Evolutionary conservation across 2,888 invertebrate species (phyloP).

Genomic region (Julus scandinavius): DNA sequence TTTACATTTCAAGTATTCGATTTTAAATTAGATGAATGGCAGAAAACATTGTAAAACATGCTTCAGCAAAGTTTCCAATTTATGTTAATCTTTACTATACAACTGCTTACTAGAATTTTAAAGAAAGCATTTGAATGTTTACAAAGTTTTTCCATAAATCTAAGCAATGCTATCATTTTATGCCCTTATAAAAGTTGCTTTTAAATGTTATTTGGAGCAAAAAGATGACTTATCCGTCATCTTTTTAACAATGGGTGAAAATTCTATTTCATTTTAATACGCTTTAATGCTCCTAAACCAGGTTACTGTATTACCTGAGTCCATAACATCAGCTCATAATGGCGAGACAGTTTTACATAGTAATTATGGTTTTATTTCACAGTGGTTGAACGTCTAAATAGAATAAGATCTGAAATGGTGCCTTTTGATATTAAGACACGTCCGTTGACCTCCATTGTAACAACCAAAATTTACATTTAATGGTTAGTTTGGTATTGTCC

Average conservation of each 20-base stretch:
- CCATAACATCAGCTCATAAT: not conserved
- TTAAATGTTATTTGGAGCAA: not conserved
- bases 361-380: not conserved
- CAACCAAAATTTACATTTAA: not conserved
- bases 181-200: not conserved
- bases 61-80: too few species aligned
- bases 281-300: not conserved
- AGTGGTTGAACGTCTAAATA: not conserved
- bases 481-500: not conserved
- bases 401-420: not conserved
- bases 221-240: not conserved
- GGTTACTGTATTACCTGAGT: not conserved
- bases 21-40: too few species aligned
- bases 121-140: too few species aligned
- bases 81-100: too few species aligned
- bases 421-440: not conserved
- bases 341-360: not conserved
- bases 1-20: too few species aligned
- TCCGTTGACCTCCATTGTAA: conserved; percentile 11
- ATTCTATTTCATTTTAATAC: not conserved
- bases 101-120: too few species aligned
- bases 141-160: too few species aligned
- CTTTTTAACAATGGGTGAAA: not conserved
- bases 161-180: too few species aligned
- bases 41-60: too few species aligned